Percentiles rank a stretch among this genome's conserved stretches.
Conservation (phyloP, 2,113 vertebrate species). For the Indicator maculatus region DNA sequence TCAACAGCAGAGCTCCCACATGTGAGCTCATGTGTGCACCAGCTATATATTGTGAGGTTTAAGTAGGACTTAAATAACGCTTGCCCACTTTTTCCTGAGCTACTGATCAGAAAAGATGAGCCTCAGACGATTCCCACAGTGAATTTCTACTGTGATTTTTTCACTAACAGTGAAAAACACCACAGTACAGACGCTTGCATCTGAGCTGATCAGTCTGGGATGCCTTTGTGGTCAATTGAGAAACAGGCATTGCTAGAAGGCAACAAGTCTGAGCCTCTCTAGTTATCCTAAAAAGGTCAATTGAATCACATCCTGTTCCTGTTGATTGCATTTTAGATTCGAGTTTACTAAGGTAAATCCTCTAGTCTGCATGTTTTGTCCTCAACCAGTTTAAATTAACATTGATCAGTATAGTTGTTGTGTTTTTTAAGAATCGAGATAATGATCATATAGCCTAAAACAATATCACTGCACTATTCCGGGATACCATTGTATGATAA, state of each 20-base stretch:
- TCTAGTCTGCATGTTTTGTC: not conserved
- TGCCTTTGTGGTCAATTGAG: not conserved
- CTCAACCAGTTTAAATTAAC: not conserved
- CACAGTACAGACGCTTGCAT: not conserved
- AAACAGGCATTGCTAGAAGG: not conserved
- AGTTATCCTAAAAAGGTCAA: not conserved
- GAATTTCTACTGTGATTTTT: not conserved
- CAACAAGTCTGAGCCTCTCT: not conserved
- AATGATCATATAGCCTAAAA: not conserved
- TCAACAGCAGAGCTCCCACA: not conserved
- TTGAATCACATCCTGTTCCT: not conserved
- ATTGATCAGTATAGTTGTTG: not conserved
- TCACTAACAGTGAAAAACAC: not conserved
- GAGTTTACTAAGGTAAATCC: not conserved
- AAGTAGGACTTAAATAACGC: not conserved
- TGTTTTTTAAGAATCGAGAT: not conserved
- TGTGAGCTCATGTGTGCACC: not conserved
- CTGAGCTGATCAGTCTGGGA: not conserved
- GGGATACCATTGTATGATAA: not conserved
- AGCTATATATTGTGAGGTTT: not conserved
- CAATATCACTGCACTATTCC: conserved; percentile 1
- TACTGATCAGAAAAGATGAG: not conserved
- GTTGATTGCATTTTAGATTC: not conserved
- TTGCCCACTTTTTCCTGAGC: not conserved
- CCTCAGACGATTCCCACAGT: not conserved